Conservation (phyloP, 2,797 vertebrate genomes). For the Syndactyla subalaris region DNA sequence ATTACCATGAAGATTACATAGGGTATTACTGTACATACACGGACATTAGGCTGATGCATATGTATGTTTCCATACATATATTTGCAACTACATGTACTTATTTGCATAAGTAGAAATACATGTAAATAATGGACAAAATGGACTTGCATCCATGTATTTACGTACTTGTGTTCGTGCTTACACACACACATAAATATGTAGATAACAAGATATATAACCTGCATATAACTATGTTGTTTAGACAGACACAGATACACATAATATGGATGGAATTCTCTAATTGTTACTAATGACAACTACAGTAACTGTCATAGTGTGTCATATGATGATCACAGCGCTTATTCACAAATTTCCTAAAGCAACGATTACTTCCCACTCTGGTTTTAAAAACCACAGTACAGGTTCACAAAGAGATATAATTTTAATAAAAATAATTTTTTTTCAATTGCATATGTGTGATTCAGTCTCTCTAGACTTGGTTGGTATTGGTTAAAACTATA, state of each 20-base stretch:
- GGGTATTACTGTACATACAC: not conserved
- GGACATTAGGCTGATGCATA: not conserved
- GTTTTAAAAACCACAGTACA: not conserved
- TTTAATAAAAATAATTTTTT: not conserved
- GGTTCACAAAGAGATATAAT: not conserved
- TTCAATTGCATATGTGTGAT: not conserved
- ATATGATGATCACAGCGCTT: not conserved
- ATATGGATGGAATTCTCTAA: not conserved
- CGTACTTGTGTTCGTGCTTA: not conserved
- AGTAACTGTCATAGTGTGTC: not conserved
- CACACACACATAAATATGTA: not conserved
- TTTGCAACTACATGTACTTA: not conserved
- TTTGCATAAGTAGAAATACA: not conserved
- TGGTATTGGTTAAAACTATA: not conserved
- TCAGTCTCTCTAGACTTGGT: not conserved
- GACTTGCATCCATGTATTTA: not conserved
- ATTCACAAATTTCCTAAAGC: not conserved
- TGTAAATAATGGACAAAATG: not conserved
- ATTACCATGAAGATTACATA: not conserved
- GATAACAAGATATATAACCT: not conserved
- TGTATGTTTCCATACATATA: not conserved
- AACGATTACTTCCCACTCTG: not conserved
- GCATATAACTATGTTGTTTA: not conserved
- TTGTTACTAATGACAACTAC: not conserved
- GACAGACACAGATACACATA: not conserved